Percentiles rank a stretch among this genome's conserved stretches.
These are phyloP conservation scores for Eristalinus sepulchralis DNA, from an alignment of 2,888 invertebrate genomes.

Conservation along the genomic window DNA sequence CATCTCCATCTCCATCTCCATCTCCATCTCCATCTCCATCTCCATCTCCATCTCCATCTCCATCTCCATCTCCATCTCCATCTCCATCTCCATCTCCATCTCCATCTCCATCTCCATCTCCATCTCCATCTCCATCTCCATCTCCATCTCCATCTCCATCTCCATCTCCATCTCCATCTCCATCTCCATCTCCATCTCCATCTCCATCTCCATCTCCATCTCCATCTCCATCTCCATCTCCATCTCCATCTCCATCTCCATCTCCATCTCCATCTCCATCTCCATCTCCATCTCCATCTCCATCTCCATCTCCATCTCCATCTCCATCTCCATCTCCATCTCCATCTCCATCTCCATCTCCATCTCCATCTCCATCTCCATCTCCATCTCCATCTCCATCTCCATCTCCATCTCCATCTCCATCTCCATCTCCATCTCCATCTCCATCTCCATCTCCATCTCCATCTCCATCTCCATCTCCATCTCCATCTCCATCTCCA, in stretches of 20 bases:
- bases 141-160: not conserved
- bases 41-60: not conserved
- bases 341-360: not conserved
- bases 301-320: not conserved
- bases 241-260: not conserved
- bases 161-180: not conserved
- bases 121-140: not conserved
- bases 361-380: not conserved
- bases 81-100: not conserved
- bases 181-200: not conserved
- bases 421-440: not conserved
- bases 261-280: not conserved
- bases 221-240: not conserved
- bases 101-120: not conserved
- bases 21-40: not conserved
- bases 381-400: not conserved
- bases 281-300: not conserved
- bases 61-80: not conserved
- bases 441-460: not conserved
- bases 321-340: not conserved
- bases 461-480: not conserved
- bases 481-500: not conserved
- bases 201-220: not conserved
- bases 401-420: not conserved
- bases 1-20: not conserved